Evolutionary conservation across 2,888 invertebrate species (phyloP), one percentile per base, ranked within the genome.

Genomic region (Lacanobia oleracea): DNA sequence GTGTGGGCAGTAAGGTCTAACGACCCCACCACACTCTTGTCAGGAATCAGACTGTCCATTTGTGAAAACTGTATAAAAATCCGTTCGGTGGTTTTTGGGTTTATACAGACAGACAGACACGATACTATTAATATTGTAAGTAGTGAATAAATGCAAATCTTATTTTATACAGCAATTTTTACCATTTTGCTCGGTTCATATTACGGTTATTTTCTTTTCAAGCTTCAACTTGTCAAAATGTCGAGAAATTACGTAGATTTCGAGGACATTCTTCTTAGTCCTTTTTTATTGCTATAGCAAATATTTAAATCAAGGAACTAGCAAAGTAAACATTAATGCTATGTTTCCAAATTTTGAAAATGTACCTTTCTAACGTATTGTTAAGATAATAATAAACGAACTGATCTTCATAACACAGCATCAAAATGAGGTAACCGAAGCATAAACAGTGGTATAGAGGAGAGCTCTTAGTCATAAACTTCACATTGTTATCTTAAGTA

Each of bases 401-500:
- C 48, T 43, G 48, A 48, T 48, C 48, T 48, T 33, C 37, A 51
- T n/a, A 60, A 69, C 56, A 66, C 27, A 33, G 54, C 50, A 51
- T 45, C 37, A 37, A 67, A 43, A 67, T 73, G 51, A 70, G 48
- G 40, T 45, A 67, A 72, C 21, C n/a, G n/a, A 40, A 57, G 40
- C 53, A 61, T 76, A 67, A 72, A 67, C 62, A 56, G 18, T 23
- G 53, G 33, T 10, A 57, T 14, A 65, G 18, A 53, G 57, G 18
- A 33, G 51, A 65, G 51, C 56, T 67, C 62, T 51, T 27, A 69
- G 65, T 73, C 43, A 64, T 75, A 71, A 81, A 79, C 66, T 67
- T 74, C 40, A 64, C 64, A 65, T 59, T 70, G 61, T 77, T 74
- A 60, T 81, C 59, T 37, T 57, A 61, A 54, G 69, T 70, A 50